phyloP scores from a whole-genome alignment of 2,797 vertebrate species.

The Sternotherus odoratus region DNA sequence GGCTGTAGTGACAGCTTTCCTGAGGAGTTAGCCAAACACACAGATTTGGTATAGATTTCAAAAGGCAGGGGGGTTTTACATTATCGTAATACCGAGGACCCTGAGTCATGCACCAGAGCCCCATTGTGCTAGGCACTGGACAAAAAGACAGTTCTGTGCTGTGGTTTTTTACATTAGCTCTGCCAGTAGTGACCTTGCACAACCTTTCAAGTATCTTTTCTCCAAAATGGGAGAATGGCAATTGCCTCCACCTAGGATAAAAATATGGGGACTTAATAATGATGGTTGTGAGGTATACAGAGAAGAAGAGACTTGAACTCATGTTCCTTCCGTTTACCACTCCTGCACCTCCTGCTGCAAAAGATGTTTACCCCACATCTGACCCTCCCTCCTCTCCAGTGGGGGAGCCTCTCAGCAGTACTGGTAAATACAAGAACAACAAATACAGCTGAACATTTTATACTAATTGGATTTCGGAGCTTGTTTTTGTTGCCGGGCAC shows the following conservation, averaged over 20 bases:
- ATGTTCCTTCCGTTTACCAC: neutral
- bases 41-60: neutral
- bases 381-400: neutral
- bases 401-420: neutral
- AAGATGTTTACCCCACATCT: neutral
- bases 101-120: neutral
- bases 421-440: neutral
- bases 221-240: neutral
- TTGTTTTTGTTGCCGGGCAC: neutral
- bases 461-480: neutral
- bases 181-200: neutral
- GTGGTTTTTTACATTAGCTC: neutral
- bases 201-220: neutral
- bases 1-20: too few species aligned
- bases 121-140: neutral
- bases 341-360: neutral
- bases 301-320: neutral
- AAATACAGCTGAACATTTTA: neutral
- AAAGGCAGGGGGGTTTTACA: neutral
- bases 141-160: neutral
- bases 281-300: neutral
- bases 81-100: neutral
- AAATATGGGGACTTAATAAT: neutral
- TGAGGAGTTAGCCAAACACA: neutral
- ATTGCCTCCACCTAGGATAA: neutral